phyloP scores from a whole-genome alignment of 2,797 vertebrate genomes.

The Sebastes itinus region DNA sequence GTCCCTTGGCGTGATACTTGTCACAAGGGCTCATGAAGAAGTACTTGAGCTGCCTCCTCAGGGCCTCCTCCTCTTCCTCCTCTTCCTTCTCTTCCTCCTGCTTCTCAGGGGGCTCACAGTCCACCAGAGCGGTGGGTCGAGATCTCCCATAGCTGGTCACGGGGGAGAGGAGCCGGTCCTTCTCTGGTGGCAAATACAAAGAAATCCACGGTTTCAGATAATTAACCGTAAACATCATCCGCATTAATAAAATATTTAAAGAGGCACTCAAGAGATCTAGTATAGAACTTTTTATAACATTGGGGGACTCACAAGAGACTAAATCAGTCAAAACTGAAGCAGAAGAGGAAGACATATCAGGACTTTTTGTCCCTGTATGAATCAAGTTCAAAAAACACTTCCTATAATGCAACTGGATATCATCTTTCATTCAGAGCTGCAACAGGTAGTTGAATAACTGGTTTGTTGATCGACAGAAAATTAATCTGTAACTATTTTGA shows the following conservation, averaged over 20 bases:
- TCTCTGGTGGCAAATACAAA: conserved; percentile 77
- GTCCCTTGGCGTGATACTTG: conserved; percentile 92
- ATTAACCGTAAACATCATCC: background rate
- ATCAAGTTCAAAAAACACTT: background rate
- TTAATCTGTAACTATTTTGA: background rate
- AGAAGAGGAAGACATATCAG: background rate
- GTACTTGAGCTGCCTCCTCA: conserved; percentile 91
- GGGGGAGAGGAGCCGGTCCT: conserved; percentile 80
- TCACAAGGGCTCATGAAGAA: conserved; percentile 97
- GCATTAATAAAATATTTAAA: background rate
- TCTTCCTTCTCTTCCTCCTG: conserved; percentile 68
- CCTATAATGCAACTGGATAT: background rate
- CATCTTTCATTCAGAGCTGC: background rate
- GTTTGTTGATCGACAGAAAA: background rate
- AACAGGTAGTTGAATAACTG: background rate
- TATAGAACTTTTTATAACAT: too few species aligned
- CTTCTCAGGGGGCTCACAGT: conserved; percentile 43
- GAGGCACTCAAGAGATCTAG: background rate
- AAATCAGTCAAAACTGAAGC: background rate
- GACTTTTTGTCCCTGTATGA: background rate
- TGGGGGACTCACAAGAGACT: background rate
- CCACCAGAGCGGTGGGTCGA: conserved; percentile 23
- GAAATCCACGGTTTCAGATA: background rate
- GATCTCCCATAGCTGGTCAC: conserved; percentile 73
- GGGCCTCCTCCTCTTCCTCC: conserved; percentile 85